Evolutionary conservation across 2,113 vertebrate species (phyloP).

Genomic region (Pelmatolapia mariae): DNA sequence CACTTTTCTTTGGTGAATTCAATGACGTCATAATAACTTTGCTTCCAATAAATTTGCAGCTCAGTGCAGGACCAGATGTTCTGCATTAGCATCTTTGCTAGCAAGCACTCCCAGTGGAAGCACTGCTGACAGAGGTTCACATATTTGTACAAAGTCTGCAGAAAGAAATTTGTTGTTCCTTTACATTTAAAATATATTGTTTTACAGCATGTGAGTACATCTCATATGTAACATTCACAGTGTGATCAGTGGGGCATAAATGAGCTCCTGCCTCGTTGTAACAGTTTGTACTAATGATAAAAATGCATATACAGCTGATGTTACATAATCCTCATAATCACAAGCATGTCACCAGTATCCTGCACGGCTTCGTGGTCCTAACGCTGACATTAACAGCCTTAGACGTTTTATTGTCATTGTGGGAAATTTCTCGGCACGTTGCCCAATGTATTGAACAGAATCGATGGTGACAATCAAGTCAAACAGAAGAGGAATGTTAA

Average conservation of each 20-base stretch:
- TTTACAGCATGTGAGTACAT: neutral
- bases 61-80: constrained; percentile 10
- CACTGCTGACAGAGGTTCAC: neutral
- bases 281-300: neutral
- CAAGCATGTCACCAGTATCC: neutral
- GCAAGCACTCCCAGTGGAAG: neutral
- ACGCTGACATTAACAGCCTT: neutral
- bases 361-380: neutral
- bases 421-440: neutral
- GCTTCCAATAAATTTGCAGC: neutral
- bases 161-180: neutral
- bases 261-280: constrained; percentile 8
- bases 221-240: neutral
- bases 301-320: neutral
- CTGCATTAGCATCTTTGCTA: constrained; percentile 2
- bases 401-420: constrained; percentile 10
- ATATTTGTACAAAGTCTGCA: neutral
- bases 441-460: constrained; percentile 42
- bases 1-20: neutral
- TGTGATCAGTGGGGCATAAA: neutral
- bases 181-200: neutral
- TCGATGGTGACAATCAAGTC: constrained; percentile 57
- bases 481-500: constrained; percentile 71
- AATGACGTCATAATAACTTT: constrained; percentile 10
- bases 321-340: constrained; percentile 17